phyloP scores from a whole-genome alignment of 1,140 invertebrate species.

The Monochamus saltuarius region DNA sequence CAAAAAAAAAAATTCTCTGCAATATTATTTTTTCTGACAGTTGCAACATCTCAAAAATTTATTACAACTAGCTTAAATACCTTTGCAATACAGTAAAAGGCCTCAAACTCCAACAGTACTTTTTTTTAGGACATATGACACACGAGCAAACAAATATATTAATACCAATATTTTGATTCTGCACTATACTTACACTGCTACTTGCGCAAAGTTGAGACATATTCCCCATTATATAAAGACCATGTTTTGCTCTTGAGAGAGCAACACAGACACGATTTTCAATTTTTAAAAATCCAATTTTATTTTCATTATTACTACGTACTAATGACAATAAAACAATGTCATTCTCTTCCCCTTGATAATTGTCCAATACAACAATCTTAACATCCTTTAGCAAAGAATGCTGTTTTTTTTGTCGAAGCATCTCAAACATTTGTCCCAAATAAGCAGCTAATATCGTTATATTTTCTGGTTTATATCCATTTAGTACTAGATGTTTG shows the following conservation, averaged over 20 bases:
- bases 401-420: slow-evolving; percentile 44
- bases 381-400: slow-evolving; percentile 49
- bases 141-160: too few relatives aligned
- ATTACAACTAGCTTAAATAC: too few relatives aligned
- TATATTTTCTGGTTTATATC: slow-evolving; percentile 60
- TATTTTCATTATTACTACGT: slow-evolving; percentile 66
- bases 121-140: too few relatives aligned
- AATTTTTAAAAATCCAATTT: slow-evolving; percentile 75
- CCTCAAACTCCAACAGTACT: too few relatives aligned
- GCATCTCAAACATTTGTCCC: slow-evolving; percentile 61
- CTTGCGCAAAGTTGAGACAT: slow-evolving; percentile 36
- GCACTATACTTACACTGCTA: slow-evolving; percentile 29
- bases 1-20: too few relatives aligned
- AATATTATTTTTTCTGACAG: too few relatives aligned
- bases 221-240: slow-evolving; percentile 63
- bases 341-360: slow-evolving; percentile 83
- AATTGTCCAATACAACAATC: slow-evolving; percentile 76
- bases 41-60: too few relatives aligned
- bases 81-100: too few relatives aligned
- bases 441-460: slow-evolving; percentile 69
- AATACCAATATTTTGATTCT: too few relatives aligned
- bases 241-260: slow-evolving; percentile 76
- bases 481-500: slow-evolving; percentile 62
- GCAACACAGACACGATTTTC: slow-evolving; percentile 83
- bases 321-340: slow-evolving; percentile 84